phyloP scores from a whole-genome alignment of 1,140 invertebrate species.

The Chelonus insularis region DNA sequence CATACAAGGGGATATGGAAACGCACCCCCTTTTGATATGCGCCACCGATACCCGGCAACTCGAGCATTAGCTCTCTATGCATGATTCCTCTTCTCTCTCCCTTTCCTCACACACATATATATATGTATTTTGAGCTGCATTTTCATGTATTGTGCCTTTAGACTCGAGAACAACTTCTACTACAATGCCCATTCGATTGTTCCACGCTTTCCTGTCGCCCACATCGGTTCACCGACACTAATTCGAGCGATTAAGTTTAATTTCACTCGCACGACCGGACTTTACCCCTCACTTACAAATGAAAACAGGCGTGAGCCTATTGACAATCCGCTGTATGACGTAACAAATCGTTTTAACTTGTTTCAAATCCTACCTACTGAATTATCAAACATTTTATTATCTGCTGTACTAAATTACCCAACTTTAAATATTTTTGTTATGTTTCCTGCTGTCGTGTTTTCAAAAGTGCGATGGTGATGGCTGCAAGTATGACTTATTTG shows the following conservation, averaged over 20 bases:
- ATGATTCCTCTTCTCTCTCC: not conserved
- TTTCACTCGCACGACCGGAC: slow-evolving; percentile 19
- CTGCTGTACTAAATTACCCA: not conserved
- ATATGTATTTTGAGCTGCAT: not conserved
- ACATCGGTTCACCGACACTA: slow-evolving; percentile 21
- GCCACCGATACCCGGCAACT: slow-evolving; percentile 9
- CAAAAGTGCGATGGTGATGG: too few species aligned
- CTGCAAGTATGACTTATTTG: too few species aligned
- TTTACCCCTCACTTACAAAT: slow-evolving; percentile 3
- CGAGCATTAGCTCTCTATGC: slow-evolving; percentile 7
- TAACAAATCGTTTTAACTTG: slow-evolving; percentile 8
- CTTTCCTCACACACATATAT: not conserved
- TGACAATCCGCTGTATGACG: slow-evolving; percentile 8
- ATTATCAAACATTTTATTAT: slow-evolving; percentile 1
- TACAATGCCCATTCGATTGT: slow-evolving; percentile 25
- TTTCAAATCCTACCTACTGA: not conserved
- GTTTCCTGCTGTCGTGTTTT: too few species aligned
- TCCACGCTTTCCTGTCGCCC: slow-evolving; percentile 21
- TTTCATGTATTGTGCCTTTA: not conserved
- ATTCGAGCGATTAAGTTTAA: slow-evolving; percentile 25
- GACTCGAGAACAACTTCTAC: slow-evolving; percentile 1
- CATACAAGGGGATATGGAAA: not conserved
- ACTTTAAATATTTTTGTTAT: not conserved
- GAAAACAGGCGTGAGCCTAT: slow-evolving; percentile 17
- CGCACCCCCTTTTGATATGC: slow-evolving; percentile 8